Conservation (phyloP, 2,888 invertebrate genomes). For the Anoplius nigerrimus region DNA sequence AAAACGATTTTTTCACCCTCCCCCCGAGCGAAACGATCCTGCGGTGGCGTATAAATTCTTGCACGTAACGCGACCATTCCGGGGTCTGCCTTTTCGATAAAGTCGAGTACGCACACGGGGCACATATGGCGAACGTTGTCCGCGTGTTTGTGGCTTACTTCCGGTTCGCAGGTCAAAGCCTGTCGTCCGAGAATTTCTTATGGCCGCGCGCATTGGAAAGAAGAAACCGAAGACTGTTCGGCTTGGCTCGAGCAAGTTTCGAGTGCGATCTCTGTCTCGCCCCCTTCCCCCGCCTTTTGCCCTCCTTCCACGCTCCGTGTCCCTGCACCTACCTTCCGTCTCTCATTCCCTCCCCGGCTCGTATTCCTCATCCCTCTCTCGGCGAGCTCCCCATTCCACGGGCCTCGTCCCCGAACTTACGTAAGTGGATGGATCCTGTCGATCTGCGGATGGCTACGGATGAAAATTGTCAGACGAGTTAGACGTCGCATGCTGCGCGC, state of each 20-base stretch:
- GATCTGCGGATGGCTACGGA: not conserved
- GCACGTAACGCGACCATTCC: not conserved
- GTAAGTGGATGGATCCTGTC: conserved; percentile 3
- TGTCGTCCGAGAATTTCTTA: conserved; percentile 22
- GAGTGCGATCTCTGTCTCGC: conserved; percentile 1
- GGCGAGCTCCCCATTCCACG: not conserved
- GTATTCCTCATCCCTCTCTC: not conserved
- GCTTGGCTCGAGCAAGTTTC: not conserved
- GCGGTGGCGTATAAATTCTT: not conserved
- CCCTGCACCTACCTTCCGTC: not conserved
- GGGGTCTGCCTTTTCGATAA: conserved; percentile 32
- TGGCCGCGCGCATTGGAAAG: conserved; percentile 6
- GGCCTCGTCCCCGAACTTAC: not conserved
- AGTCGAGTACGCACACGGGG: conserved; percentile 17
- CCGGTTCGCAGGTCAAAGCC: conserved; percentile 59
- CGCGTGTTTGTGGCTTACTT: conserved; percentile 48
- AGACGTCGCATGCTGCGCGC: too few relatives aligned
- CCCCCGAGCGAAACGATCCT: not conserved
- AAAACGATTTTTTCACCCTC: not conserved
- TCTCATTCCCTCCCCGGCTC: not conserved
- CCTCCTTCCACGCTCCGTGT: not conserved
- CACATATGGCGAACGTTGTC: conserved; percentile 10
- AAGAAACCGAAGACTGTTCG: conserved; percentile 6
- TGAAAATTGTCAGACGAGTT: too few relatives aligned
- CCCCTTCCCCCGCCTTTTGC: not conserved